A percentile compares a stretch with the other conserved stretches of the same genome.
Evolutionary conservation across 1,140 invertebrate species (phyloP).

Genomic region (Lepeophtheirus salmonis): DNA sequence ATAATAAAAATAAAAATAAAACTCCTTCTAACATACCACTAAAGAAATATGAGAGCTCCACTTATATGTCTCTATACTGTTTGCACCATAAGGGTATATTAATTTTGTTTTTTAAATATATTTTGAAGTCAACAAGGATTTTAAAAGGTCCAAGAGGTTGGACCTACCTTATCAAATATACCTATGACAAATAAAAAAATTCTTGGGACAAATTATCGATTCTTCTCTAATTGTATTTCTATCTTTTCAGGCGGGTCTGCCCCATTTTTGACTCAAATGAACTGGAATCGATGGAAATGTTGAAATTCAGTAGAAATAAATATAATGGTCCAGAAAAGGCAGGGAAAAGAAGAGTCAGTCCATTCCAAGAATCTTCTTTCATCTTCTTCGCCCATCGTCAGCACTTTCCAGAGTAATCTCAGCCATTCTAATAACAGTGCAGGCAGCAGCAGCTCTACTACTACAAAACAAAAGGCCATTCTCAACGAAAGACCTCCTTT

Average conservation of each 20-base stretch:
- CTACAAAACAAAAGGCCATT: too few relatives aligned
- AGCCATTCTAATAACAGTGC: neutral
- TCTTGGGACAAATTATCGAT: neutral
- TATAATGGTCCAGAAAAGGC: neutral
- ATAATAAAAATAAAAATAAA: neutral
- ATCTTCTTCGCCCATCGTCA: too few relatives aligned
- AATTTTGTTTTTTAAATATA: too few relatives aligned
- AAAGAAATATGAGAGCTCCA: too few relatives aligned
- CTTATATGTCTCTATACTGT: too few relatives aligned
- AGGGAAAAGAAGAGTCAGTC: neutral
- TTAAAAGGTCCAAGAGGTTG: neutral
- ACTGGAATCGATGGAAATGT: neutral
- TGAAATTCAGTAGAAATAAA: neutral
- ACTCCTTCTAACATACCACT: too few relatives aligned
- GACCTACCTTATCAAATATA: neutral
- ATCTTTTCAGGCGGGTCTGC: neutral
- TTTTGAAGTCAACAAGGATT: too few relatives aligned
- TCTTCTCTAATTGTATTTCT: too few relatives aligned
- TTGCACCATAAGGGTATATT: too few relatives aligned
- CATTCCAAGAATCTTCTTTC: neutral
- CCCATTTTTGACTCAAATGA: neutral
- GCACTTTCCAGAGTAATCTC: too few relatives aligned
- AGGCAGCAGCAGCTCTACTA: neutral
- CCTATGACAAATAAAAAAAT: neutral
- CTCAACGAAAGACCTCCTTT: neutral